Conservation (phyloP, 2,888 invertebrate species). For the Hofmannophila pseudospretella region DNA sequence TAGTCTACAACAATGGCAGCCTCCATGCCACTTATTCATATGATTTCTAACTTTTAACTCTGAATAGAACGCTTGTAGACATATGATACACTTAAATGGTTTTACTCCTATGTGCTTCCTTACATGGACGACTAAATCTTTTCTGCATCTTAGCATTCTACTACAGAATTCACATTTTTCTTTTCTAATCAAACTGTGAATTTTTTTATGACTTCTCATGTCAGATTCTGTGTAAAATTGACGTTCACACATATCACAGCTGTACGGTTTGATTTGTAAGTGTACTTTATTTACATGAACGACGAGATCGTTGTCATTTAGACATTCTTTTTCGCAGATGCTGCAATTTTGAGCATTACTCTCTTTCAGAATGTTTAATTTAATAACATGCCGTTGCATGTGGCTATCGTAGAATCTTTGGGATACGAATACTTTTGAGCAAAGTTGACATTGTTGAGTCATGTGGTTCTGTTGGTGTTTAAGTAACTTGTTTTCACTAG, state of each 20-base stretch:
- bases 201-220: conserved; percentile 48
- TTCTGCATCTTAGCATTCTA: conserved; percentile 48
- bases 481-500: conserved; percentile 27
- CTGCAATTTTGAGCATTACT: conserved; percentile 45
- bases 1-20: conserved; percentile 47
- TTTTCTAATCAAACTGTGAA: conserved; percentile 42
- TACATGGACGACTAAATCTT: conserved; percentile 54
- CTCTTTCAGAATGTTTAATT: conserved; percentile 30
- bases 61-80: conserved; percentile 47
- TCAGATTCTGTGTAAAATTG: conserved; percentile 59
- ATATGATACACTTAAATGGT: conserved; percentile 53
- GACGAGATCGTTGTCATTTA: conserved; percentile 51
- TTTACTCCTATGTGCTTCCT: conserved; percentile 58
- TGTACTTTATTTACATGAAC: conserved; percentile 64
- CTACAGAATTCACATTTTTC: conserved; percentile 57
- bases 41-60: conserved; percentile 40
- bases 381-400: conserved; percentile 45
- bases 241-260: conserved; percentile 64
- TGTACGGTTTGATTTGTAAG: conserved; percentile 63
- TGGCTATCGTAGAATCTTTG: conserved; percentile 44
- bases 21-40: conserved; percentile 53
- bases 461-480: conserved; percentile 40
- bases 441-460: conserved; percentile 42
- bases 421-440: conserved; percentile 42
- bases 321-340: conserved; percentile 59